Base-by-base conservation (phyloP, 2,797 vertebrate genomes). In the Cyprinella venusta region DNA sequence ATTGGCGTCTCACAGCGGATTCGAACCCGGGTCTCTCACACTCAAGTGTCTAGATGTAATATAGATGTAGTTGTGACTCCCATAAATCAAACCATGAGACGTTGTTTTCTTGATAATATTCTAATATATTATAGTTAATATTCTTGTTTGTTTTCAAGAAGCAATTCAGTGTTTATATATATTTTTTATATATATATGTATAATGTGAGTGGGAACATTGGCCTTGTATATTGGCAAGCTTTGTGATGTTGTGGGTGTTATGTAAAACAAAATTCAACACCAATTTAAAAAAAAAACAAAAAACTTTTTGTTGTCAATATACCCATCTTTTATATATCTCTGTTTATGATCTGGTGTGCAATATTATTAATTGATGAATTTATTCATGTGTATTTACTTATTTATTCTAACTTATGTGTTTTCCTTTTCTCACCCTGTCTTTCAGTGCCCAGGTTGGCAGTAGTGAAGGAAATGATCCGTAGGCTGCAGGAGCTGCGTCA, bases 401-500 rank as follows among this genome's bases (percentile, higher is more conserved):
- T 63, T 40, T 30, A 38, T 26, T 67, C 38, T 79, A 54, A 56
- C 64, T 18, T 15, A 70, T 15, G 15, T 16, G 38, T 50, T 45
- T 26, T 69, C 7, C 30, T 18, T 19, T 30, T 68, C 40, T 59
- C 42, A 26, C 64, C 88, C 85, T 85, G 42, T 67, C 19, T 36
- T 36, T 36, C 86, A 99, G 98, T 99, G 90, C 98, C 98, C 85
- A 94, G 77, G 69, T 94, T 99, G 69, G 89, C 93, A 0, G 91
- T 96, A 8, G 95, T 99, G 67, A 98, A 95, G 83, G 96, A 98
- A 80, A 99, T 99, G 98, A 96, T 99, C 88, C 93, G 90, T 9
- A 94, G 98, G 71, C 94, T 99, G 84, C 97, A 98, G 92, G 98
- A 99, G 74, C 94, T 99, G 30, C 94, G 98, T 21, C 97, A 98